phyloP scores from a whole-genome alignment of 2,113 vertebrate genomes.

The Leptobrachium ailaonicum region DNA sequence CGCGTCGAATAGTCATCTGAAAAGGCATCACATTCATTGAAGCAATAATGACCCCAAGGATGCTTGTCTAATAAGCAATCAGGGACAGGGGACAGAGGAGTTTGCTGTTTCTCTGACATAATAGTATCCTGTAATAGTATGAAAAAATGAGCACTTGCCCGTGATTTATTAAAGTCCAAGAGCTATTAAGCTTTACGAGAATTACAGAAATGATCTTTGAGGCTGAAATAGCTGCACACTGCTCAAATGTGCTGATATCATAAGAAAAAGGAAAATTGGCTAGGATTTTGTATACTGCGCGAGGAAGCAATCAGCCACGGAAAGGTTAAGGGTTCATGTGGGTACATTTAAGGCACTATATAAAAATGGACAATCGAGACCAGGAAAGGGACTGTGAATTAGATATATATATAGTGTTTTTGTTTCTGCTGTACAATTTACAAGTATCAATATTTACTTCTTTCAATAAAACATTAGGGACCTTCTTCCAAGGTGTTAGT shows the following conservation, averaged over 20 bases:
- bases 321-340: constrained; percentile 28
- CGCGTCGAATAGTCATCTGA: constrained; percentile 36
- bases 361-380: background rate
- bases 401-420: too few species aligned
- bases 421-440: too few species aligned
- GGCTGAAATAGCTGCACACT: constrained; percentile 30
- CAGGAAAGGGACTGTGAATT: too few species aligned
- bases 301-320: background rate
- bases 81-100: constrained; percentile 33
- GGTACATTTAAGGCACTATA: constrained; percentile 18
- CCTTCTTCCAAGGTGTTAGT: too few species aligned
- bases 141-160: constrained; percentile 34
- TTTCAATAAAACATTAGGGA: too few species aligned
- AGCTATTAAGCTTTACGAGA: constrained; percentile 36
- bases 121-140: constrained; percentile 38
- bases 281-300: constrained; percentile 24
- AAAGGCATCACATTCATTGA: constrained; percentile 13
- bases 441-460: too few species aligned
- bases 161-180: constrained; percentile 39
- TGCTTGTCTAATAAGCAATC: constrained; percentile 38
- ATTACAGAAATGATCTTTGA: constrained; percentile 43
- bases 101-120: constrained; percentile 39
- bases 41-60: constrained; percentile 39
- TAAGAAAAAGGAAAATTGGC: constrained; percentile 16
- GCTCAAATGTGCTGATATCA: constrained; percentile 26